phyloP scores from a whole-genome alignment of 2,797 vertebrate genomes.

The Amazona ochrocephala region DNA sequence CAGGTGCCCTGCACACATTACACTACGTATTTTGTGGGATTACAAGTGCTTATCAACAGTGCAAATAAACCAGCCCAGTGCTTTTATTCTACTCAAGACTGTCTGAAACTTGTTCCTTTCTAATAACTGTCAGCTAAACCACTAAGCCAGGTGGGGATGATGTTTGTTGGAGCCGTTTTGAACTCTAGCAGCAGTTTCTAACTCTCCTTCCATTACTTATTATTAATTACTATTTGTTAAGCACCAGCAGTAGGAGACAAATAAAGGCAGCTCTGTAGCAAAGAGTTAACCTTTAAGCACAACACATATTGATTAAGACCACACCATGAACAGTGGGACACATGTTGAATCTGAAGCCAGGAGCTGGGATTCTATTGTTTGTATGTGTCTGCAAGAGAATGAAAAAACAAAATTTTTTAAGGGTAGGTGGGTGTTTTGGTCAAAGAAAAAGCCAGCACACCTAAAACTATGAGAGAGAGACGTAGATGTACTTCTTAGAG shows the following conservation, averaged over 20 bases:
- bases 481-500: slow-evolving; percentile 29
- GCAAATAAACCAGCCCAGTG: slow-evolving; percentile 48
- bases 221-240: background rate
- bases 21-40: background rate
- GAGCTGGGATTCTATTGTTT: background rate
- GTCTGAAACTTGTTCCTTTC: slow-evolving; percentile 47
- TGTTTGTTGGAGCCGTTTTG: background rate
- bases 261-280: background rate
- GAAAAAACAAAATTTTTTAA: background rate
- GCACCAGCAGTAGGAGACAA: background rate
- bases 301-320: background rate
- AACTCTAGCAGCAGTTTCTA: slow-evolving; percentile 2
- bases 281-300: slow-evolving; percentile 6
- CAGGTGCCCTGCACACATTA: background rate
- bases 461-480: slow-evolving; percentile 19
- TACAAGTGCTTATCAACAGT: slow-evolving; percentile 45
- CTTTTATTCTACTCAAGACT: slow-evolving; percentile 16
- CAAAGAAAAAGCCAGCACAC: background rate
- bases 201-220: background rate
- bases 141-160: background rate
- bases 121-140: slow-evolving; percentile 25
- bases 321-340: background rate
- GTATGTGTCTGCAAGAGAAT: background rate
- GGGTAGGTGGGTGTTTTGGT: background rate
- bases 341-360: background rate